Conservation (phyloP, 2,888 invertebrate genomes). For the Drosophila emarginata region DNA sequence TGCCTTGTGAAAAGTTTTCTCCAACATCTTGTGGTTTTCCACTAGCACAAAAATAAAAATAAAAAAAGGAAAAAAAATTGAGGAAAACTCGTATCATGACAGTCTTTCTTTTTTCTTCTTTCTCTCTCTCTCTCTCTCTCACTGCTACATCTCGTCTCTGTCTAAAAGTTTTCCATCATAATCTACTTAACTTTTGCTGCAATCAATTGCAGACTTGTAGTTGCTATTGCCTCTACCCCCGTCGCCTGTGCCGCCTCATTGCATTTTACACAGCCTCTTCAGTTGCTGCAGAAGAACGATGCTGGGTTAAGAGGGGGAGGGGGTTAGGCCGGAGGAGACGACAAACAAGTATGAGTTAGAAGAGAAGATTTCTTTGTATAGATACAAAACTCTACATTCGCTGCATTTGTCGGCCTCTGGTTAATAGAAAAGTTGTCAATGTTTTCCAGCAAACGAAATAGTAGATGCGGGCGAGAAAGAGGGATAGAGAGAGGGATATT, state of each 20-base stretch:
- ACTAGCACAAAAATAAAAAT: slow-evolving; percentile 6
- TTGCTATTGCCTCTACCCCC: slow-evolving; percentile 12
- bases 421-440: slow-evolving; percentile 76
- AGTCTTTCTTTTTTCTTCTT: slow-evolving; percentile 18
- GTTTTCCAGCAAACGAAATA: slow-evolving; percentile 25
- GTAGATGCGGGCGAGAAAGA: neutral
- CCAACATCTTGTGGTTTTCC: slow-evolving; percentile 41
- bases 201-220: slow-evolving; percentile 71
- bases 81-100: slow-evolving; percentile 40
- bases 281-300: slow-evolving; percentile 11
- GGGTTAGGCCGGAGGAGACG: neutral
- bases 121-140: slow-evolving; percentile 21
- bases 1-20: slow-evolving; percentile 36
- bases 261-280: slow-evolving; percentile 66
- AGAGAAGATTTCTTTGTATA: slow-evolving; percentile 56
- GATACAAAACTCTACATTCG: slow-evolving; percentile 47
- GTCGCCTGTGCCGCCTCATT: slow-evolving; percentile 59
- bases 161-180: slow-evolving; percentile 73
- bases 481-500: too few relatives aligned
- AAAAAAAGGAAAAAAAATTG: neutral
- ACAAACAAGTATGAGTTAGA: neutral
- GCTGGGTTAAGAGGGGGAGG: too few relatives aligned
- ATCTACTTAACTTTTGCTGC: slow-evolving; percentile 78
- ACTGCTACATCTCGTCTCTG: slow-evolving; percentile 6
- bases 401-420: slow-evolving; percentile 31